Evolutionary conservation across 2,888 invertebrate genomes (phyloP).

Genomic region (Dolomedes plantarius): DNA sequence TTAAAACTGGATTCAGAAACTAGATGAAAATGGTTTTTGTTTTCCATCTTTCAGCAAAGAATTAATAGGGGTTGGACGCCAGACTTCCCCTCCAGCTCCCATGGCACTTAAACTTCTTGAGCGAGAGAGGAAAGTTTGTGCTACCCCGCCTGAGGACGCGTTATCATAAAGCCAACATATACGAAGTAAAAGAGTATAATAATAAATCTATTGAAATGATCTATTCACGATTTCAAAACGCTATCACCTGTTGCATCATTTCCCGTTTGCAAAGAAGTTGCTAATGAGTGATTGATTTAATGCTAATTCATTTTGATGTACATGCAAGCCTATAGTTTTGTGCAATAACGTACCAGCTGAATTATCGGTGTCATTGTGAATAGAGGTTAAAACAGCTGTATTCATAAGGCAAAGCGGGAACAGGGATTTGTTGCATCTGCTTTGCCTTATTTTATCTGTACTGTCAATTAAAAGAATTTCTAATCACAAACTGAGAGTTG

Average conservation of each 20-base stretch:
- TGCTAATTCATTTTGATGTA: conserved; percentile 68
- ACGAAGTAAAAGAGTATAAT: not conserved
- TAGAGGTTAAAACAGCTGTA: conserved; percentile 67
- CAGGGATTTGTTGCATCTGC: conserved; percentile 60
- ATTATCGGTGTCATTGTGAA: conserved; percentile 67
- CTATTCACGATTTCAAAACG: not conserved
- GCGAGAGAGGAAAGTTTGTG: too few species aligned
- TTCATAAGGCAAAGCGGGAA: conserved; percentile 67
- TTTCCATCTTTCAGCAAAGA: not conserved
- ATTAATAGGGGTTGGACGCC: too few species aligned
- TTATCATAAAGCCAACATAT: too few species aligned
- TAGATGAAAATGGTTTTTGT: not conserved
- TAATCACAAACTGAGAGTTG: conserved; percentile 61
- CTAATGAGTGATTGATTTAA: conserved; percentile 35
- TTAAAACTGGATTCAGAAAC: too few species aligned
- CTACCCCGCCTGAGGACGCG: too few species aligned
- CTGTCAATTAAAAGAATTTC: conserved; percentile 72
- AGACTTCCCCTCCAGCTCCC: too few species aligned
- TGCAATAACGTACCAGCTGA: conserved; percentile 64
- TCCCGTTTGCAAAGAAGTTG: conserved; percentile 35
- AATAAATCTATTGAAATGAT: not conserved
- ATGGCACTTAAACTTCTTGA: too few species aligned
- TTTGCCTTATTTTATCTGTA: conserved; percentile 71
- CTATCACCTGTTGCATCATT: conserved; percentile 42
- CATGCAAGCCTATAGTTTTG: conserved; percentile 70